phyloP scores from a whole-genome alignment of 2,797 vertebrate species.

The Knipowitschia caucasica region DNA sequence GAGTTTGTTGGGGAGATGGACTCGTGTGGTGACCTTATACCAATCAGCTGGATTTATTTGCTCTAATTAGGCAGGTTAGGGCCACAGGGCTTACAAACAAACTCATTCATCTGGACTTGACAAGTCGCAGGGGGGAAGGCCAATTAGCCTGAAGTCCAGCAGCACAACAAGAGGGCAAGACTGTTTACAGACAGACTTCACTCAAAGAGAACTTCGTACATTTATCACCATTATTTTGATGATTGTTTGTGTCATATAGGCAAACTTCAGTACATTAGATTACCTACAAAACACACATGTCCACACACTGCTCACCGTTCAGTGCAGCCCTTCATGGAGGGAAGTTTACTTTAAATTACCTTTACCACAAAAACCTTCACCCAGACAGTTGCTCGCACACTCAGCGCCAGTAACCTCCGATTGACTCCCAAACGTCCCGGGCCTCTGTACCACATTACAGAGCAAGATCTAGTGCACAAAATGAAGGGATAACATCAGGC shows the following conservation, averaged over 20 bases:
- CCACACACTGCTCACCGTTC: conserved; percentile 43
- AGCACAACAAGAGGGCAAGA: conserved; percentile 19
- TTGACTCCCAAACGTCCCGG: conserved; percentile 45
- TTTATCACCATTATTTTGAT: not conserved
- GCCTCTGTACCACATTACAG: conserved; percentile 28
- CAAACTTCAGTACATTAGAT: not conserved
- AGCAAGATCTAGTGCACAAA: conserved; percentile 42
- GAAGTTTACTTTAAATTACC: conserved; percentile 58
- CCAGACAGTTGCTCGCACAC: conserved; percentile 14
- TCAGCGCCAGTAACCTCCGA: conserved; percentile 37
- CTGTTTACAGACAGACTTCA: conserved; percentile 5
- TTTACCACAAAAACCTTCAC: conserved; percentile 29
- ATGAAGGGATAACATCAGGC: conserved; percentile 56
- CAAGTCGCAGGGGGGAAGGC: conserved; percentile 37
- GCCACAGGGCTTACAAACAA: conserved; percentile 57
- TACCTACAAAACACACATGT: conserved; percentile 3
- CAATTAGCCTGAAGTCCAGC: conserved; percentile 44
- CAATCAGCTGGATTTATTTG: conserved; percentile 64
- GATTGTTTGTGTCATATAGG: not conserved
- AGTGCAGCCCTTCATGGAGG: conserved; percentile 37
- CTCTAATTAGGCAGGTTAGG: conserved; percentile 63
- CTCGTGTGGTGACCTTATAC: conserved; percentile 33
- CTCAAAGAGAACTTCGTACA: conserved; percentile 17
- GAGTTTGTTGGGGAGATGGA: conserved; percentile 12
- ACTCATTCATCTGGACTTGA: conserved; percentile 58